Evolutionary conservation across 2,797 vertebrate species (phyloP).

Genomic region (Brotogeris chrysoptera): DNA sequence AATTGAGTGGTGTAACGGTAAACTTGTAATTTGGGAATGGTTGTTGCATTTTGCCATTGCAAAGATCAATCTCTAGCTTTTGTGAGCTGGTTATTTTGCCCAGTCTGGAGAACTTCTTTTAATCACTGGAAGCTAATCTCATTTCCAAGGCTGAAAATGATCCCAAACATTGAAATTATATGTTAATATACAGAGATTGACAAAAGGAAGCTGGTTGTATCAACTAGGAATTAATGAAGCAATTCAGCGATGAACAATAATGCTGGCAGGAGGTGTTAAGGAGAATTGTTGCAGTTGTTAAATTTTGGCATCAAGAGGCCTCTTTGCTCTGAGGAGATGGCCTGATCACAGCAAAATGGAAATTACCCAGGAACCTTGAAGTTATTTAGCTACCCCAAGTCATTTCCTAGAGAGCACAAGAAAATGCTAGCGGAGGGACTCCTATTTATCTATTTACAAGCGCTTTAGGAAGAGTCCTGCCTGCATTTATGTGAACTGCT

Average conservation of each 20-base stretch:
- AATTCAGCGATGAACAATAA: conserved; percentile 61
- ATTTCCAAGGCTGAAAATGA: conserved; percentile 49
- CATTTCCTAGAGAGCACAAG: not conserved
- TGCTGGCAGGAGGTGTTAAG: conserved; percentile 60
- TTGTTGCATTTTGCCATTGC: conserved; percentile 7
- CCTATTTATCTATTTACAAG: not conserved
- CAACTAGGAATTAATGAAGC: conserved; percentile 67
- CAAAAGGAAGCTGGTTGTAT: conserved; percentile 62
- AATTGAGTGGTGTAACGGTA: not conserved
- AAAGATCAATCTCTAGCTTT: conserved; percentile 52
- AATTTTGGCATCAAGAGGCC: conserved; percentile 42
- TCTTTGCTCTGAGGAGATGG: conserved; percentile 14
- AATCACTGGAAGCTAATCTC: conserved; percentile 57
- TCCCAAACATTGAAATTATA: conserved; percentile 67
- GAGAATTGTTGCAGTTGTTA: conserved; percentile 62
- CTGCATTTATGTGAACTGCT: accelerated
- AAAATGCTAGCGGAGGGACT: not conserved
- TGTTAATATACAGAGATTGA: conserved; percentile 64
- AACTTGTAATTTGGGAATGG: conserved; percentile 56
- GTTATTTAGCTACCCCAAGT: not conserved
- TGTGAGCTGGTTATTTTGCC: conserved; percentile 37
- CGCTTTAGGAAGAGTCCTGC: not conserved
- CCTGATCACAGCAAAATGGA: not conserved
- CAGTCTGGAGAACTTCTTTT: conserved; percentile 49
- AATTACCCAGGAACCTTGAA: not conserved